Conservation (phyloP, 2,888 invertebrate genomes). For the Pristionchus fissidentatus region DNA sequence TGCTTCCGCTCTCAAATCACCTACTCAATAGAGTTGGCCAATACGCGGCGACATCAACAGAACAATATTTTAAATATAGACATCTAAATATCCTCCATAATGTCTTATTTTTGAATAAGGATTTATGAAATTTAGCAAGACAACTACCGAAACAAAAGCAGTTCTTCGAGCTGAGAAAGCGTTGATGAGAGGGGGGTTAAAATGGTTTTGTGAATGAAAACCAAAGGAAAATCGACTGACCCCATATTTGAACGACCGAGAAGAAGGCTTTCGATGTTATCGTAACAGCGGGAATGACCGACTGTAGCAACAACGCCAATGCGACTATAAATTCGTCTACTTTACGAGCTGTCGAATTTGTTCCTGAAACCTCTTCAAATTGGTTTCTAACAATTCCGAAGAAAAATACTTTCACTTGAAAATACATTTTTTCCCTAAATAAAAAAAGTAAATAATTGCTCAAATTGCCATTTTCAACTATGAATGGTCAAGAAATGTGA, state of each 20-base stretch:
- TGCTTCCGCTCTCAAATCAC: too few relatives aligned
- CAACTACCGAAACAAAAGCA: too few relatives aligned
- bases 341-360: not conserved
- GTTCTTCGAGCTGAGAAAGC: too few relatives aligned
- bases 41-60: too few relatives aligned
- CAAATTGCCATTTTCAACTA: not conserved
- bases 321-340: conserved; percentile 19
- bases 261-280: conserved; percentile 6
- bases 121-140: too few relatives aligned
- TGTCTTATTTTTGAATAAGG: too few relatives aligned
- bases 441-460: not conserved
- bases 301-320: not conserved
- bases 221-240: too few relatives aligned
- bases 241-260: not conserved
- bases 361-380: not conserved
- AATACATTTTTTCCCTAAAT: not conserved
- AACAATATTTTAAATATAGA: too few relatives aligned
- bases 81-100: too few relatives aligned
- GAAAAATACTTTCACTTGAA: not conserved
- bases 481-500: not conserved
- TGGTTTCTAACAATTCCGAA: not conserved
- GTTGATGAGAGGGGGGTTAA: too few relatives aligned
- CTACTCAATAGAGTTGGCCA: too few relatives aligned
- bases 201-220: too few relatives aligned
- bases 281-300: not conserved